phyloP scores from a whole-genome alignment of 92 coral and sea anemone genomes.

The Umimayanthus kanabou region DNA sequence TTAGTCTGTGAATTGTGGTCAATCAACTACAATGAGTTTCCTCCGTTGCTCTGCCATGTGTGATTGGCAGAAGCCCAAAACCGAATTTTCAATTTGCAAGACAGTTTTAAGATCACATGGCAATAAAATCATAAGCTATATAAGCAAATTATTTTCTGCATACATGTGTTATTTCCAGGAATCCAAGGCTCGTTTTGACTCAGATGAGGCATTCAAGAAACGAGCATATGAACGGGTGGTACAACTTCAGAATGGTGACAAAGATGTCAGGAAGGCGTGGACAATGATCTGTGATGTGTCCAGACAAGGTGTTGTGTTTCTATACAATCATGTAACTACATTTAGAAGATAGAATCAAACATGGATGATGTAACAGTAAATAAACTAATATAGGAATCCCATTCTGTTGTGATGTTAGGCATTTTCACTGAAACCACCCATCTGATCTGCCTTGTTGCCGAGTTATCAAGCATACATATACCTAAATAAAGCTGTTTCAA shows the following conservation, averaged over 20 bases:
- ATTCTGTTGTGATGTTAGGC: too few relatives aligned
- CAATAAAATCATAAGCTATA: too few relatives aligned
- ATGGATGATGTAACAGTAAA: background rate
- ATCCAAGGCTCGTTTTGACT: slow-evolving; percentile 91
- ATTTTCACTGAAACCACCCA: too few relatives aligned
- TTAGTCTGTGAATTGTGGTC: too few relatives aligned
- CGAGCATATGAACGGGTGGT: slow-evolving; percentile 94
- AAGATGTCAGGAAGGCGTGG: slow-evolving; percentile 94
- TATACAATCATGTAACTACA: background rate
- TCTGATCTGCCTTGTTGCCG: too few relatives aligned
- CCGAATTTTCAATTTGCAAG: background rate
- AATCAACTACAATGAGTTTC: too few relatives aligned
- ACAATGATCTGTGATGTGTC: slow-evolving; percentile 95
- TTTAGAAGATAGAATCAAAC: background rate
- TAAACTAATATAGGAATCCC: background rate
- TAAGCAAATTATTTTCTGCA: too few relatives aligned
- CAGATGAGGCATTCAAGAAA: slow-evolving; percentile 87
- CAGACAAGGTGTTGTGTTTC: slow-evolving; percentile 61
- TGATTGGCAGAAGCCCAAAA: too few relatives aligned
- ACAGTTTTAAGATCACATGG: background rate
- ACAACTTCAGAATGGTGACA: slow-evolving; percentile 77
- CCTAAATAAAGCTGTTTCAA: too few relatives aligned
- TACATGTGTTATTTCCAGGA: slow-evolving; percentile 52
- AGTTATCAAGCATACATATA: too few relatives aligned
- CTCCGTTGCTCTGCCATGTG: too few relatives aligned